These are phyloP conservation scores for Nomada ferruginata DNA, from an alignment of 2,888 invertebrate genomes.

Conservation along the genomic window DNA sequence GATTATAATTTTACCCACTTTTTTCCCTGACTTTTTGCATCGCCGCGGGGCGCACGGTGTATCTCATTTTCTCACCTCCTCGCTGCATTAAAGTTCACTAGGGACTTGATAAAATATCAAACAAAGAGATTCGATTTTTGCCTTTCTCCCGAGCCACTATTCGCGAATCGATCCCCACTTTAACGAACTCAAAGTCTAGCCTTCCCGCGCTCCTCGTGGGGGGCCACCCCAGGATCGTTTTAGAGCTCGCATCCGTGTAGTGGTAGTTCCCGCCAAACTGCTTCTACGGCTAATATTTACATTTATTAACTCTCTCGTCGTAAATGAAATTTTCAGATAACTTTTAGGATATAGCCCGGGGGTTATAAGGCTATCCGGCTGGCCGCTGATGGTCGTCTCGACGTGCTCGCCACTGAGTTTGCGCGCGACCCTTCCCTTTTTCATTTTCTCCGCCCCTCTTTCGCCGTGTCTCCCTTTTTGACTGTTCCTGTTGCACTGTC, in stretches of 20 bases:
- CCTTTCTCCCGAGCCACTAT: conserved; percentile 71
- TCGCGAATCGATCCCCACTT: conserved; percentile 78
- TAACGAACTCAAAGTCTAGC: conserved; percentile 81
- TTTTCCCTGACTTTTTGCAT: conserved; percentile 34
- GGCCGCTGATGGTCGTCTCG: conserved; percentile 63
- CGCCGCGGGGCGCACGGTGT: conserved; percentile 17
- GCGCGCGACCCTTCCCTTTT: conserved; percentile 50
- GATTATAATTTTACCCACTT: conserved; percentile 55
- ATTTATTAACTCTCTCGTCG: conserved; percentile 84
- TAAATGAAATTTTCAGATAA: conserved; percentile 84
- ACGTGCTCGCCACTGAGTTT: conserved; percentile 60
- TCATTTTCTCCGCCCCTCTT: conserved; percentile 50
- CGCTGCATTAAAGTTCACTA: conserved; percentile 44
- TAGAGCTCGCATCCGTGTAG: conserved; percentile 68
- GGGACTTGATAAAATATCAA: conserved; percentile 60
- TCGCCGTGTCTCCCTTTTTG: conserved; percentile 38
- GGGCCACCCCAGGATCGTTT: conserved; percentile 71
- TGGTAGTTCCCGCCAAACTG: conserved; percentile 81
- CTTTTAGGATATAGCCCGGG: conserved; percentile 82
- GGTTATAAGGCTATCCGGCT: conserved; percentile 79
- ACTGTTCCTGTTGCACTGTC: conserved; percentile 70
- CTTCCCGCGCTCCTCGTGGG: conserved; percentile 49
- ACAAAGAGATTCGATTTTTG: conserved; percentile 72
- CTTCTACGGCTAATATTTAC: conserved; percentile 83
- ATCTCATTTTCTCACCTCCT: conserved; percentile 49